A percentile compares a stretch with the other conserved stretches of the same genome.
These are phyloP conservation scores for Vireo altiloquus DNA, from an alignment of 2,113 vertebrate genomes.

Conservation along the genomic window DNA sequence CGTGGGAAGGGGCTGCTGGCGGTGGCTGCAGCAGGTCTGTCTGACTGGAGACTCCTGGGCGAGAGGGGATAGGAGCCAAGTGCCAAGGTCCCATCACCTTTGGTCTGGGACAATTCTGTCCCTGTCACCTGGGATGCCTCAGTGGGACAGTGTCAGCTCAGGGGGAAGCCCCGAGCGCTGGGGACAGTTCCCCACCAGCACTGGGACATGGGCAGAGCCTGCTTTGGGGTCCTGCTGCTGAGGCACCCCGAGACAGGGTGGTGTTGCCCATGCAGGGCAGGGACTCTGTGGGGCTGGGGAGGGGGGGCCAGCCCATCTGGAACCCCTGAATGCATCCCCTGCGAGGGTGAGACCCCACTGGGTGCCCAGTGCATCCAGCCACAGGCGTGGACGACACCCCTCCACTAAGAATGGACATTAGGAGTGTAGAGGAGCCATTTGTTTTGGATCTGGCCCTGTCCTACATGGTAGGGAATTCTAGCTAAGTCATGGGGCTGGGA, in stretches of 20 bases:
- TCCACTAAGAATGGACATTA: fast-evolving
- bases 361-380: neutral
- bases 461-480: neutral
- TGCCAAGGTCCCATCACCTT: neutral
- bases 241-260: fast-evolving
- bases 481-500: neutral
- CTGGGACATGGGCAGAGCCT: neutral
- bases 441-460: neutral
- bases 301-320: neutral
- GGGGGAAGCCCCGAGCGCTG: neutral
- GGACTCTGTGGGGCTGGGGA: neutral
- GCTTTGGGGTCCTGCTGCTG: neutral
- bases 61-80: neutral
- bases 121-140: neutral
- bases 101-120: neutral
- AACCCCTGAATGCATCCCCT: fast-evolving
- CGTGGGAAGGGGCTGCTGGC: neutral
- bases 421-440: neutral
- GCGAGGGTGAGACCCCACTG: neutral
- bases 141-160: neutral
- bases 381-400: neutral
- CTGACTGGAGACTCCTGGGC: neutral
- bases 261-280: neutral
- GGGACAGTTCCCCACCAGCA: neutral
- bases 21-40: fast-evolving